These are phyloP conservation scores for Andrena cerasifolii DNA, from an alignment of 1,140 invertebrate species.

Conservation along the genomic window DNA sequence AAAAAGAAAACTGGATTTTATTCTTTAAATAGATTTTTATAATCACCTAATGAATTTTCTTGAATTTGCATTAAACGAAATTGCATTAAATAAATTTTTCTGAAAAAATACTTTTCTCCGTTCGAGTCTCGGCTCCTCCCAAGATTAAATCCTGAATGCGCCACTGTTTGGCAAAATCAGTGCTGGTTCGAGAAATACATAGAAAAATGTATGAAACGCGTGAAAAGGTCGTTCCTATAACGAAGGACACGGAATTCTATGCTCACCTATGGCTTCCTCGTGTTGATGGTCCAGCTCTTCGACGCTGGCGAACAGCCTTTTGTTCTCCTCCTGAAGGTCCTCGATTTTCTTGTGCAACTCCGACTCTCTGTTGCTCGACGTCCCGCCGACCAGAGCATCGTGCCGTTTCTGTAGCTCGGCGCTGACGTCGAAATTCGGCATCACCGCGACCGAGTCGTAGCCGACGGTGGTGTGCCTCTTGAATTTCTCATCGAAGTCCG, in stretches of 20 bases:
- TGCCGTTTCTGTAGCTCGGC: conserved; percentile 45
- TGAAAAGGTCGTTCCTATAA: too few relatives aligned
- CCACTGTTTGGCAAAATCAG: too few relatives aligned
- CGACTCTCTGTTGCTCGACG: conserved; percentile 63
- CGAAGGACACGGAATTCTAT: neutral
- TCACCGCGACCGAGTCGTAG: conserved; percentile 64
- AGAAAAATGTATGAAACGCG: too few relatives aligned
- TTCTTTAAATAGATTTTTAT: too few relatives aligned
- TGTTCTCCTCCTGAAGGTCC: conserved; percentile 81
- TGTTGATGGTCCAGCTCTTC: conserved; percentile 90
- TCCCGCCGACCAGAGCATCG: conserved; percentile 46
- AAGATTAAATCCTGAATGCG: too few relatives aligned
- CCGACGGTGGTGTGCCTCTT: conserved; percentile 56
- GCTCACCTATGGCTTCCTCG: conserved; percentile 84
- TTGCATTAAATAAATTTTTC: too few relatives aligned
- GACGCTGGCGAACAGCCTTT: conserved; percentile 83
- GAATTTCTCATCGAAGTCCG: conserved; percentile 66
- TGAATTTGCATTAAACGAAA: too few relatives aligned
- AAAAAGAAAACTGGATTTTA: too few relatives aligned
- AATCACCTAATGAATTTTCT: too few relatives aligned
- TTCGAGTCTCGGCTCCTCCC: too few relatives aligned
- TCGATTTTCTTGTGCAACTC: conserved; percentile 80
- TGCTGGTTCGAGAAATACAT: too few relatives aligned
- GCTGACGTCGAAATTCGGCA: conserved; percentile 59
- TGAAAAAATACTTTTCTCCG: too few relatives aligned